Base-by-base conservation (phyloP, 2,113 vertebrate genomes). In the Pithys albifrons region DNA sequence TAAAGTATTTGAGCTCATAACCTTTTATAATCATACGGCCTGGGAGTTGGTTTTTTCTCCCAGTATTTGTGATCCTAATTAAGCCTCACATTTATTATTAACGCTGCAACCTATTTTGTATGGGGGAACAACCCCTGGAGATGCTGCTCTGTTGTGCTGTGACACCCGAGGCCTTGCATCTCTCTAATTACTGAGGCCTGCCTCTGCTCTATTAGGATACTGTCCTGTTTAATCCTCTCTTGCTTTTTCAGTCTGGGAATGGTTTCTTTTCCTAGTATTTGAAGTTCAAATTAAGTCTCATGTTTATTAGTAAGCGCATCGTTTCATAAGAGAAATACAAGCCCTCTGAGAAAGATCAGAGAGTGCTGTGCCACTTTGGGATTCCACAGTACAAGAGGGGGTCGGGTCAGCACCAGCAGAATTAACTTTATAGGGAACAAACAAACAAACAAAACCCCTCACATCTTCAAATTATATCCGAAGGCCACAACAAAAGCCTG, bases 11-110 rank as follows among this genome's bases (percentile, higher is more conserved):
- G 64, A 86, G 22, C 52, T 95, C 89, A 52, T 82, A 94, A 94
- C 91, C 55, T 84, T 95, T 93, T 55, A 58, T 96, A 95, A 96
- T 94, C 93, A 92, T 65, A 77, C 46, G 95, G 75, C 48, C 51
- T 78, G 91, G 94, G 96, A 97, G 64, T 64, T 95, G 69, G 86
- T 93, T 92, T 85, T 69, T 85, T 96, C 86, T 90, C 62, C 27
- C 74, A 80, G 80, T 93, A 67, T 92, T 95, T 94, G 92, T 95
- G 94, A 93, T 92, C 88, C 88, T 97, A 97, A 97, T 96, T 96
- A 97, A 97, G 81, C 70, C 61, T 91, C 55, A n/a, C 75, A 95
- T 96, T 96, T 95, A 95, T 97, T 96, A 96, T 96, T 96, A 96
- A 95, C 77, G 70, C 16, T 52, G 88, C 57, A 85, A 89, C 79